Conservation (phyloP, 2,797 vertebrate species). For the Helarctos malayanus region DNA sequence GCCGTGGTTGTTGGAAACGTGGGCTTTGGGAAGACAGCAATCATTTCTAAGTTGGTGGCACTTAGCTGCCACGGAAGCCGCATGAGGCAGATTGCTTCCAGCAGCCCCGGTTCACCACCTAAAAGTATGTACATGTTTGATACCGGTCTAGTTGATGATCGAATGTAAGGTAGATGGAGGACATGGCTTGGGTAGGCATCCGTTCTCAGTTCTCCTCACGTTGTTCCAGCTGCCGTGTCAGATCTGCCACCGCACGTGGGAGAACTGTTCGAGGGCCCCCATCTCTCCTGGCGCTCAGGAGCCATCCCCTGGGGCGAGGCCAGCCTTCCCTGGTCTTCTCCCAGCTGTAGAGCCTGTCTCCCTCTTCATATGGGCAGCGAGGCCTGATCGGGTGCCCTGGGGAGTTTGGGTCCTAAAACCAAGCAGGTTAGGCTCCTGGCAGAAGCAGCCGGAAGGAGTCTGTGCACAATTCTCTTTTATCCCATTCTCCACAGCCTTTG, state of each 20-base stretch:
- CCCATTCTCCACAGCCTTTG: neutral
- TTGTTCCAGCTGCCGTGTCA: neutral
- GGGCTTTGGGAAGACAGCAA: constrained; percentile 98
- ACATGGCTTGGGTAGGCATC: neutral
- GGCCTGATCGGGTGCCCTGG: neutral
- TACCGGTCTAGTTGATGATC: neutral
- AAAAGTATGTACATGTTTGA: constrained; percentile 90
- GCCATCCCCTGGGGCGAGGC: neutral
- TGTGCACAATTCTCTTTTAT: neutral
- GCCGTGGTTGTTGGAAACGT: constrained; percentile 95
- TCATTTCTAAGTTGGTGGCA: constrained; percentile 97
- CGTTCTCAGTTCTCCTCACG: neutral
- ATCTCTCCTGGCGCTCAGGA: neutral
- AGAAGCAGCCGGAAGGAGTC: neutral
- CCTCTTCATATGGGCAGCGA: neutral
- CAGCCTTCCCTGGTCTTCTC: neutral
- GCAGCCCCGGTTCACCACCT: constrained; percentile 93
- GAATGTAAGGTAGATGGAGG: neutral
- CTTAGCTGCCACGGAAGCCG: constrained; percentile 98
- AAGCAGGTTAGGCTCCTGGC: neutral
- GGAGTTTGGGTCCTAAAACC: neutral
- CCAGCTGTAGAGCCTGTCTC: neutral
- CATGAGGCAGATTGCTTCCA: constrained; percentile 99
- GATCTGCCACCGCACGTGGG: neutral
- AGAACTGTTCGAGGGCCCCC: neutral